Base-by-base conservation (phyloP, 2,888 invertebrate genomes). In the Pilophorus perplexus region DNA sequence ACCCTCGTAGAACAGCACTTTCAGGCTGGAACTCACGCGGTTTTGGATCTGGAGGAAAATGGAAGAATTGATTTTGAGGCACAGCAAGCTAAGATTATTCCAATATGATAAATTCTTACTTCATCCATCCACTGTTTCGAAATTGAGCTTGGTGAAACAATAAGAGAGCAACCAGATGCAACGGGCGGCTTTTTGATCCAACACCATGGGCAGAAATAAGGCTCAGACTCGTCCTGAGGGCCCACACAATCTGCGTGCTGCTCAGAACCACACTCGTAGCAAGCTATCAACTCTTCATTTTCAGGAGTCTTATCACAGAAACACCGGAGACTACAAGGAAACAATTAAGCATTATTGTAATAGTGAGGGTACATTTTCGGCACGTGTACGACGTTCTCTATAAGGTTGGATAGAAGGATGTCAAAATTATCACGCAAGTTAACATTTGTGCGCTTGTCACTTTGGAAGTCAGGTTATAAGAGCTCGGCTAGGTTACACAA, bases 51-150 rank as follows among this genome's bases (percentile, higher is more conserved):
- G 54, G 25, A n/a, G n/a, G n/a, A n/a, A 60, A 48, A n/a, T n/a
- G n/a, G n/a, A n/a, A n/a, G n/a, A n/a, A n/a, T n/a, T n/a, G n/a
- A n/a, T n/a, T n/a, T n/a, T n/a, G n/a, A n/a, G n/a, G n/a, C n/a
- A n/a, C n/a, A n/a, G n/a, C n/a, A n/a, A n/a, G n/a, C n/a, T n/a
- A n/a, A n/a, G n/a, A n/a, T n/a, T n/a, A n/a, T n/a, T n/a, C n/a
- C n/a, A n/a, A n/a, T n/a, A n/a, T n/a, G n/a, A n/a, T n/a, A n/a
- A 33, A 14, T 14, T 5, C 23, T 22, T 33, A 66, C 67, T 76
- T 90, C 90, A 4, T 84, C 80, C 23, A 81, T 78, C 90, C 90
- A 90, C 75, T 90, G 89, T 69, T 80, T 78, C 71, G 82, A 80
- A 54, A 90, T 85, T 3, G 85, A 78, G 2, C 75, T 74, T 1